Conservation (phyloP, 1,140 invertebrate genomes). For the Lithobius niger region DNA sequence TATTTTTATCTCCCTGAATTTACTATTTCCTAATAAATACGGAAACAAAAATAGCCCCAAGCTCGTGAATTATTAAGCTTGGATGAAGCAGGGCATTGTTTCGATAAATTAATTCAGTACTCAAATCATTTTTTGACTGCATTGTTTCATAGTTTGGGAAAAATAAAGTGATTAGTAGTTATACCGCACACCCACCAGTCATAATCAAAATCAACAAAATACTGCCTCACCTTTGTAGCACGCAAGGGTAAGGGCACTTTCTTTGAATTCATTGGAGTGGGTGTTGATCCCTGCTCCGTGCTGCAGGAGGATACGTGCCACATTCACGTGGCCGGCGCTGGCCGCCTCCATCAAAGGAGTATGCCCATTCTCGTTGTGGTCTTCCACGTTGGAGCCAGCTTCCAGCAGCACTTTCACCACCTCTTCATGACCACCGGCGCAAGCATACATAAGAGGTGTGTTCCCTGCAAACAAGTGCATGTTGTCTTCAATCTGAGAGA, state of each 20-base stretch:
- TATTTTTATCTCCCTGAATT: no score
- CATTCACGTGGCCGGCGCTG: conserved; percentile 86
- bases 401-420: conserved; percentile 76
- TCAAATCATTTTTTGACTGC: no score
- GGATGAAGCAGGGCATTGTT: no score
- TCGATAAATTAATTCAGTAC: no score
- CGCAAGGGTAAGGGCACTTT: conserved; percentile 84
- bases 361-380: conserved; percentile 97
- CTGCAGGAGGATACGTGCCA: conserved; percentile 80
- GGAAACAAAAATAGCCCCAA: no score
- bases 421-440: conserved; percentile 86
- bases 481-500: conserved; percentile 8
- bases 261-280: conserved; percentile 97
- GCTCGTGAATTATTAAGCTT: no score
- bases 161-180: no score
- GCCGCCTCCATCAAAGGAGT: conserved; percentile 98
- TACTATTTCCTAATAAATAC: no score
- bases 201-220: no score
- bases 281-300: conserved; percentile 95
- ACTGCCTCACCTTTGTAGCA: conserved; percentile 95
- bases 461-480: conserved; percentile 47
- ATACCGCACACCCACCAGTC: no score
- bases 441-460: conserved; percentile 96
- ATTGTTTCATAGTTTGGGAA: no score
- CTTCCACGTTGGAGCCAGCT: conserved; percentile 87